These are phyloP conservation scores for Drosophila falleni DNA, from an alignment of 2,888 invertebrate genomes.

Conservation along the genomic window DNA sequence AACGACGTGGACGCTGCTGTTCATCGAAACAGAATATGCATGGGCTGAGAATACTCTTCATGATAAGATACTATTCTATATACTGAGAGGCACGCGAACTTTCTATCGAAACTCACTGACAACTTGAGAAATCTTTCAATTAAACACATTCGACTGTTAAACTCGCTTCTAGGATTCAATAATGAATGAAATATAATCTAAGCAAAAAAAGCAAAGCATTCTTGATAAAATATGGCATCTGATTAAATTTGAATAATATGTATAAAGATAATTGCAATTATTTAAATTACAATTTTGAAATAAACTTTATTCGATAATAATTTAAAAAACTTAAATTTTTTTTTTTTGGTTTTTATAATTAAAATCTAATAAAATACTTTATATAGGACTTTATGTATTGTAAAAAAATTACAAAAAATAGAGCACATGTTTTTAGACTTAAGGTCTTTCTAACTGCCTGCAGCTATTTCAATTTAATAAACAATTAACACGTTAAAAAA, in stretches of 20 bases:
- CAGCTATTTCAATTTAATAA: background rate
- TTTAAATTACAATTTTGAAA: too few species aligned
- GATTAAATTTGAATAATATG: too few species aligned
- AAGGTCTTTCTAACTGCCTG: slow-evolving; percentile 4
- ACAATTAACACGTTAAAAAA: slow-evolving; percentile 3
- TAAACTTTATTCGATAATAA: too few species aligned
- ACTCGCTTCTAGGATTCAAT: slow-evolving; percentile 3
- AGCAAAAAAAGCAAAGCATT: background rate
- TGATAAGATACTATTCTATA: background rate
- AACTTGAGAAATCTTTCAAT: slow-evolving; percentile 7
- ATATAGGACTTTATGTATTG: too few species aligned
- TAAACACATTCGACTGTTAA: slow-evolving; percentile 7
- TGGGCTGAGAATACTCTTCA: slow-evolving; percentile 38
- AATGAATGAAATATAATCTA: background rate
- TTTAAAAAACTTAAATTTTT: too few species aligned
- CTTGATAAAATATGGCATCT: background rate
- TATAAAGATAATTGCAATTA: too few species aligned
- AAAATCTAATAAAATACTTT: too few species aligned
- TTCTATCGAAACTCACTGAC: slow-evolving; percentile 17
- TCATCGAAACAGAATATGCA: slow-evolving; percentile 69
- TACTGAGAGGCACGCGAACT: slow-evolving; percentile 8
- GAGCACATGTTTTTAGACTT: background rate
- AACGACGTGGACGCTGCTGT: slow-evolving; percentile 43
- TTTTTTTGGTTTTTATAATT: too few species aligned
- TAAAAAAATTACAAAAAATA: too few species aligned